Conservation (phyloP, 2,797 vertebrate species). For the Enteromius argenteus region DNA sequence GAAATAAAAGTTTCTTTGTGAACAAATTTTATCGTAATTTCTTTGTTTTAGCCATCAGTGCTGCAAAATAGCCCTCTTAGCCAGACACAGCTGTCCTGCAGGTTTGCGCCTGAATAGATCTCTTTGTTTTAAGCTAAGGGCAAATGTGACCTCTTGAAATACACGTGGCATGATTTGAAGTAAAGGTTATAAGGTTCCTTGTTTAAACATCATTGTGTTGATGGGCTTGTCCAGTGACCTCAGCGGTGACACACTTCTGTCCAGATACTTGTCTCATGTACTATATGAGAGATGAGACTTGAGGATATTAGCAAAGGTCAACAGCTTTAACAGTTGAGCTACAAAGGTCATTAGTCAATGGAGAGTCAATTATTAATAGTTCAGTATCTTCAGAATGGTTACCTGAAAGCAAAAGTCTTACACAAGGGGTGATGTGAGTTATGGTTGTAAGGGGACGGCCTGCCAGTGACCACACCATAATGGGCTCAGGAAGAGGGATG, state of each 20-base stretch:
- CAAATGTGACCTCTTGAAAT: slow-evolving; percentile 47
- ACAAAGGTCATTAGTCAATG: background rate
- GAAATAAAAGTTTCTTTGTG: background rate
- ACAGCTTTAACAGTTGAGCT: background rate
- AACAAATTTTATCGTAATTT: background rate
- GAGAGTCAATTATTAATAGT: too few relatives aligned
- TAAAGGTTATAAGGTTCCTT: slow-evolving; percentile 21
- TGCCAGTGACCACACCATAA: too few relatives aligned
- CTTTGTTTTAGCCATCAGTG: background rate
- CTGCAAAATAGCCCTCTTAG: background rate
- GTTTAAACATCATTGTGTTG: slow-evolving; percentile 35
- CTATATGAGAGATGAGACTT: background rate
- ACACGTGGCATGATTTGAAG: slow-evolving; percentile 27
- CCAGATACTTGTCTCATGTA: background rate
- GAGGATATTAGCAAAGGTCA: slow-evolving; percentile 36
- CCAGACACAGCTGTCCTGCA: slow-evolving; percentile 28
- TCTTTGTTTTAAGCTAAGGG: slow-evolving; percentile 39
- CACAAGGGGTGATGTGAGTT: too few relatives aligned
- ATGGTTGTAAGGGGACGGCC: too few relatives aligned
- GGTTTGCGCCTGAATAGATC: slow-evolving; percentile 33
- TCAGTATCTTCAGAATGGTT: too few relatives aligned
- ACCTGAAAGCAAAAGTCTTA: too few relatives aligned
- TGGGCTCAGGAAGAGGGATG: too few relatives aligned
- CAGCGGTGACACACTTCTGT: slow-evolving; percentile 22
- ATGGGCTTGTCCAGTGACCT: slow-evolving; percentile 12